A percentile compares a stretch with the other conserved stretches of the same genome.
Conservation (phyloP, 2,888 invertebrate species). For the Leptura quadrifasciata region DNA sequence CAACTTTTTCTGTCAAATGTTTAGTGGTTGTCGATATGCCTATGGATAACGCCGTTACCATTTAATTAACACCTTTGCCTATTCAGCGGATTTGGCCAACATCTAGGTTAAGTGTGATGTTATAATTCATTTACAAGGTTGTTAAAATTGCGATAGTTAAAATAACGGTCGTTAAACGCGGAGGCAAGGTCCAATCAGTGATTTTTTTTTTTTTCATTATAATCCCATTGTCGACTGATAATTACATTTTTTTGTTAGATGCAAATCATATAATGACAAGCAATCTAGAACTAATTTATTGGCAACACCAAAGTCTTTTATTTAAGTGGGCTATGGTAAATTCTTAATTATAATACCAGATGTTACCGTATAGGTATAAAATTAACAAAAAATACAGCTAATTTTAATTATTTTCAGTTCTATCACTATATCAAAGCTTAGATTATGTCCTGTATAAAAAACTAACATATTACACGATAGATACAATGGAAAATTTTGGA, state of each 20-base stretch:
- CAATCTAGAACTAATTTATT: slow-evolving; percentile 3
- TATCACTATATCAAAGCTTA: no score
- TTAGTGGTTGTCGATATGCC: no score
- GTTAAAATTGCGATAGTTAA: neutral
- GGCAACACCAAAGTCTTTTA: neutral
- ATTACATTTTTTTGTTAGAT: neutral
- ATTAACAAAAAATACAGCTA: no score
- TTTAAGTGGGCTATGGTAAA: neutral
- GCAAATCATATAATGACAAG: neutral
- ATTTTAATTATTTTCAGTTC: no score
- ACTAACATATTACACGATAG: no score
- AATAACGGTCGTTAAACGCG: neutral
- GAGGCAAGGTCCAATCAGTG: neutral
- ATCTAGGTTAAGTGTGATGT: neutral
- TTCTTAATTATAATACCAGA: neutral
- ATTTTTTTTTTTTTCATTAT: neutral
- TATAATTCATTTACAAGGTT: neutral
- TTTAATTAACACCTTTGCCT: no score
- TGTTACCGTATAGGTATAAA: neutral
- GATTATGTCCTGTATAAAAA: no score
- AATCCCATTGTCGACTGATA: neutral
- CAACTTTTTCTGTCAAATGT: no score
- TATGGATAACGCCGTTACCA: no score
- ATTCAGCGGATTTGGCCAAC: no score
- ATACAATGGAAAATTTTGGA: no score